Evolutionary conservation across 53 echinoderm and acorn worm species (phyloP).

Genomic region (Pentamera pediparva): DNA sequence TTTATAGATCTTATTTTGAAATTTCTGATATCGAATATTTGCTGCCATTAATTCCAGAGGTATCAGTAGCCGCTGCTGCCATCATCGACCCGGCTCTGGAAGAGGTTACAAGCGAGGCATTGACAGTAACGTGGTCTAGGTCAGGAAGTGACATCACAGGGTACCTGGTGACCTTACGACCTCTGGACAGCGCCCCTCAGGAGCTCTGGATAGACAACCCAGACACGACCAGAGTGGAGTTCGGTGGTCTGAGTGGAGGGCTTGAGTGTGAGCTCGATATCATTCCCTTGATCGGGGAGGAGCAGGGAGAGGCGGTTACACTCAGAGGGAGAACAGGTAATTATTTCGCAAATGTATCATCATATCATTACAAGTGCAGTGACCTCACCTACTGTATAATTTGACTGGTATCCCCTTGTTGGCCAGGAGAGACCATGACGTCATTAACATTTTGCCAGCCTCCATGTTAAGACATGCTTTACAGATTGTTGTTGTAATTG

Average conservation of each 20-base stretch:
- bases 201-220: slow-evolving; percentile 56
- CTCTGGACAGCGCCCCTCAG: slow-evolving; percentile 63
- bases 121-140: slow-evolving; percentile 65
- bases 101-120: slow-evolving; percentile 40
- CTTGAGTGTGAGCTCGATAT: slow-evolving; percentile 70
- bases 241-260: slow-evolving; percentile 57
- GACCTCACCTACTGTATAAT: no score
- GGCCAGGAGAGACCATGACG: no score
- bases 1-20: no score
- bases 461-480: no score
- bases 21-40: no score
- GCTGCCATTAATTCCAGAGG: background rate
- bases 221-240: slow-evolving; percentile 54
- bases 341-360: slow-evolving; percentile 13
- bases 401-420: no score
- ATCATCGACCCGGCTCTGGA: slow-evolving; percentile 40
- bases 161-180: slow-evolving; percentile 56
- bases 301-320: slow-evolving; percentile 63
- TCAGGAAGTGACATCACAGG: slow-evolving; percentile 74
- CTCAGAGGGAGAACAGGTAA: slow-evolving; percentile 72
- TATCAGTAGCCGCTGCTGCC: slow-evolving; percentile 48
- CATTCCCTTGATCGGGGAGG: slow-evolving; percentile 52
- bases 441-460: no score
- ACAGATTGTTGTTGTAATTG: no score
- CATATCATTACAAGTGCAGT: no score